Evolutionary conservation across 1,140 invertebrate species (phyloP), one percentile per base, ranked within the genome.

Genomic region (Cydia strobilella): DNA sequence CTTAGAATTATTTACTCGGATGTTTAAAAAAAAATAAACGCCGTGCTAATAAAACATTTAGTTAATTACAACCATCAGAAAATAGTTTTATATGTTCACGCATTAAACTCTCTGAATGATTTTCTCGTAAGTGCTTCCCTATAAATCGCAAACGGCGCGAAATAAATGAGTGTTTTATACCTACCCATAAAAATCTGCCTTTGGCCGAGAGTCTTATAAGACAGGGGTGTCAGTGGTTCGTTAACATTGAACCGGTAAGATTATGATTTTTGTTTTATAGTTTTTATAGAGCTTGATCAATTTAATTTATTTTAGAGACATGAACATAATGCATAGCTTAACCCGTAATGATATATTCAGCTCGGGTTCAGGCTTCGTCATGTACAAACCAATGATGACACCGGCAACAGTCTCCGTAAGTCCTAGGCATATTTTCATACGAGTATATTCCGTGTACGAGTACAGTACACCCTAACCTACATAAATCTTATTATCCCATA

Each of bases 101-200:
- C 65, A 18, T 18, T 69, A 69, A 69, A 69, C 25, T 35, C n/a
- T 35, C 65, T 69, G 31, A 69, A 69, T 69, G 35, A 23, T 69
- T 69, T 69, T 35, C 25, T 69, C n/a, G 31, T 69, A 69, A 69
- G 65, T 69, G 65, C 31, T 69, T 35, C 63, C 31, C 31, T n/a
- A 69, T 69, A 39, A 39, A 69, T 69, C 65, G 15, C 27, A 69
- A 69, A 69, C n/a, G 65, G 65, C 65, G 65, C 35, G 2, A 69
- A 69, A 39, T 69, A 69, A 35, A 23, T 35, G 65, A 69, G 27
- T 69, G 65, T 69, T 69, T 69, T 39, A 69, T 69, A 69, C 31
- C 31, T 39, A 39, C 27, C 35, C 15, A 69, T 69, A 69, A 69
- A 69, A 69, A 42, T 69, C 65, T 18, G 31, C 31, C 15, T 39